These are phyloP conservation scores for Paramormyrops hopkinsi DNA, from an alignment of 2,797 vertebrate species.

Conservation along the genomic window DNA sequence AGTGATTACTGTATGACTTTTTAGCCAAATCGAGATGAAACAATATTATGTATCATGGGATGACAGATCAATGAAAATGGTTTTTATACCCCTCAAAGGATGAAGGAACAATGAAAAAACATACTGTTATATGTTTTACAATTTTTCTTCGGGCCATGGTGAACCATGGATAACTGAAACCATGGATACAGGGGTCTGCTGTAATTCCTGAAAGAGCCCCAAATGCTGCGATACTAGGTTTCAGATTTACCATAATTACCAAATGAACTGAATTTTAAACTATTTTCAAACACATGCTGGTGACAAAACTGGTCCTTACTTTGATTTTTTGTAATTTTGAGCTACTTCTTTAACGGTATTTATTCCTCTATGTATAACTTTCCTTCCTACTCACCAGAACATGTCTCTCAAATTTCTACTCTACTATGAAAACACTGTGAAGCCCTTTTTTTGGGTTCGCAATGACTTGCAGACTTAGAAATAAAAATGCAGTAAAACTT, in stretches of 20 bases:
- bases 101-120: background rate
- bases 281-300: background rate
- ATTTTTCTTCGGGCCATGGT: background rate
- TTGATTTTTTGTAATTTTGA: background rate
- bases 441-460: background rate
- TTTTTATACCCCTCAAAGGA: background rate
- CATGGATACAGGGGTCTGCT: background rate
- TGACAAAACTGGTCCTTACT: background rate
- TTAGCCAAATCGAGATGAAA: background rate
- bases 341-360: background rate
- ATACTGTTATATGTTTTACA: background rate
- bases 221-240: background rate
- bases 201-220: background rate
- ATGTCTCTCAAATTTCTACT: background rate
- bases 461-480: background rate
- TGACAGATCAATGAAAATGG: background rate
- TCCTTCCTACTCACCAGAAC: background rate
- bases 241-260: background rate
- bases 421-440: background rate
- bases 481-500: background rate
- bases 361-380: background rate
- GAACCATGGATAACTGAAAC: background rate
- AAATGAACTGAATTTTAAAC: slow-evolving; percentile 7
- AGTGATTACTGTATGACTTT: background rate
- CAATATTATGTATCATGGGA: background rate